Evolutionary conservation across 2,113 vertebrate species (phyloP).

Genomic region (Glaucomys volans): DNA sequence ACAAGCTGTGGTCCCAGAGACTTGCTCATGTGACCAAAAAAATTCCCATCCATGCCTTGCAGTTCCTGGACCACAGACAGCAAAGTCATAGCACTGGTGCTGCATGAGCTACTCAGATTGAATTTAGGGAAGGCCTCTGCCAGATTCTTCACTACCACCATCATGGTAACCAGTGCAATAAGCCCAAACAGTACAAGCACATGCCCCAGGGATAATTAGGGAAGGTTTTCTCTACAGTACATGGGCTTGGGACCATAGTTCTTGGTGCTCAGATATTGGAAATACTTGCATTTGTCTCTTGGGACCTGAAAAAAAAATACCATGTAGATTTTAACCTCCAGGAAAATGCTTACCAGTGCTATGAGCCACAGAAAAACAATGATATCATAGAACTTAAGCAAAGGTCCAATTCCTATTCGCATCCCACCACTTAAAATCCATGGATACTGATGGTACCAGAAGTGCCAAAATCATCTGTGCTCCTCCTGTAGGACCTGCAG

Average conservation of each 20-base stretch:
- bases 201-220: neutral
- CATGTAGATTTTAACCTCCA: neutral
- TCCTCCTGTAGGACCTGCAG: no score
- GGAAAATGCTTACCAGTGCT: neutral
- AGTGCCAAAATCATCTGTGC: neutral
- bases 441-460: neutral
- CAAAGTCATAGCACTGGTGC: neutral
- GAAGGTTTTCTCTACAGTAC: neutral
- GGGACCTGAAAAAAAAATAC: neutral
- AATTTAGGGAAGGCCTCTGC: no score
- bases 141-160: neutral
- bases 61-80: neutral
- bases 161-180: no score
- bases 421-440: neutral
- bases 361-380: no score
- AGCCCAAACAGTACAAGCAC: neutral
- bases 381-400: neutral
- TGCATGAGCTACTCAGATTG: neutral
- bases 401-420: neutral
- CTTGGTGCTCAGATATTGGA: neutral
- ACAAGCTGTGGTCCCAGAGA: no score
- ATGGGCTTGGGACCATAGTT: neutral
- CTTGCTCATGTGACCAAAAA: no score
- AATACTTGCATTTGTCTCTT: no score
- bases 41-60: no score